Conservation (phyloP, 2,888 invertebrate species). For the Lithophane socia region DNA sequence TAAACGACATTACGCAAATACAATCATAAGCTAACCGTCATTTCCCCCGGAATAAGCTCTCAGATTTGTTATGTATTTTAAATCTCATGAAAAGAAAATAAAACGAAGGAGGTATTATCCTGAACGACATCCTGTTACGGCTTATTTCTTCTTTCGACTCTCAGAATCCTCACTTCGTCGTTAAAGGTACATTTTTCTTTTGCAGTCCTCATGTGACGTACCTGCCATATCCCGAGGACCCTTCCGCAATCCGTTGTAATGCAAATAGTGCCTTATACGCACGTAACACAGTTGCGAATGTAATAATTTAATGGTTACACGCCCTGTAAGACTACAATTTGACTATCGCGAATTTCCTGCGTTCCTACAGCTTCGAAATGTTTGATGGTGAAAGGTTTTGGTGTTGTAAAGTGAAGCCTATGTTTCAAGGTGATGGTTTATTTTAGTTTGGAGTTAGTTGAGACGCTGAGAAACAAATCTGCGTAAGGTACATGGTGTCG, state of each 20-base stretch:
- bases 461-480: slow-evolving; percentile 89
- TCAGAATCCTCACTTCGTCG: slow-evolving; percentile 88
- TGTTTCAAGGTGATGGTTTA: slow-evolving; percentile 78
- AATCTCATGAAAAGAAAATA: slow-evolving; percentile 81
- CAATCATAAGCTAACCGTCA: slow-evolving; percentile 53
- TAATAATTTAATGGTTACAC: slow-evolving; percentile 88
- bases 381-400: slow-evolving; percentile 74
- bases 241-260: slow-evolving; percentile 79
- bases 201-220: slow-evolving; percentile 87
- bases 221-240: slow-evolving; percentile 86
- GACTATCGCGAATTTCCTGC: slow-evolving; percentile 90
- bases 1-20: slow-evolving; percentile 41
- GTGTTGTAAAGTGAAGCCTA: slow-evolving; percentile 78
- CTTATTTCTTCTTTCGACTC: slow-evolving; percentile 88
- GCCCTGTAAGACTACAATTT: slow-evolving; percentile 90
- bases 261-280: slow-evolving; percentile 86
- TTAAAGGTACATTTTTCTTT: slow-evolving; percentile 91
- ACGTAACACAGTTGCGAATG: slow-evolving; percentile 88
- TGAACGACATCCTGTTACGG: slow-evolving; percentile 90
- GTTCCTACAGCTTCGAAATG: slow-evolving; percentile 80
- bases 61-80: slow-evolving; percentile 70
- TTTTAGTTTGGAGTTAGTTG: slow-evolving; percentile 75
- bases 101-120: slow-evolving; percentile 87
- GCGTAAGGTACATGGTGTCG: slow-evolving; percentile 90
- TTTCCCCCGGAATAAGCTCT: slow-evolving; percentile 56